A percentile compares a stretch with the other conserved stretches of the same genome.
These are phyloP conservation scores for Epistrophe eligans DNA, from an alignment of 2,888 invertebrate genomes.

Conservation along the genomic window DNA sequence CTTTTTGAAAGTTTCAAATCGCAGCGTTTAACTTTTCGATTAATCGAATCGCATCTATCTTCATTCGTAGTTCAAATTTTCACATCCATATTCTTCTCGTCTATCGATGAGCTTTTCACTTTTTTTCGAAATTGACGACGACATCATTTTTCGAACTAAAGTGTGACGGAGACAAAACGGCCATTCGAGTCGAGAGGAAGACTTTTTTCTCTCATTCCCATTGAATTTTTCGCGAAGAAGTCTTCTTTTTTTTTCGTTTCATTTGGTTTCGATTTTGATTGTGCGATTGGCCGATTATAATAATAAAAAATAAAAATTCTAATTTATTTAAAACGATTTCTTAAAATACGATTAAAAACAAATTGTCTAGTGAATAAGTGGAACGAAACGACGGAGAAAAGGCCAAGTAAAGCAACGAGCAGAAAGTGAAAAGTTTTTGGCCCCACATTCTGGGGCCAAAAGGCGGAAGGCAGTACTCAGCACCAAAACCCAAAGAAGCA, in stretches of 20 bases:
- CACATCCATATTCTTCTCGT: slow-evolving; percentile 55
- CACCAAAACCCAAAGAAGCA: slow-evolving; percentile 52
- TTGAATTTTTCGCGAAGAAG: slow-evolving; percentile 71
- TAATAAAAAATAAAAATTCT: slow-evolving; percentile 47
- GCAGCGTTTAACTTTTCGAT: no score
- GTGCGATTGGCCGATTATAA: slow-evolving; percentile 59
- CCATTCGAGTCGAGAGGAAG: slow-evolving; percentile 58
- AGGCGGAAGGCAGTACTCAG: slow-evolving; percentile 38
- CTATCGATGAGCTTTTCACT: slow-evolving; percentile 48
- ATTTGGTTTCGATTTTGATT: slow-evolving; percentile 60
- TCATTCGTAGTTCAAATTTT: slow-evolving; percentile 7
- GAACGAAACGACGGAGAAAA: slow-evolving; percentile 51
- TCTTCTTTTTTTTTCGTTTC: slow-evolving; percentile 63
- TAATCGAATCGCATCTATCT: slow-evolving; percentile 40
- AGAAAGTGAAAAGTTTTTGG: slow-evolving; percentile 73
- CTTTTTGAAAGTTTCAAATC: no score
- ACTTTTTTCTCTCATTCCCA: slow-evolving; percentile 71
- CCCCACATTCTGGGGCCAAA: slow-evolving; percentile 74
- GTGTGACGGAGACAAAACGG: slow-evolving; percentile 75
- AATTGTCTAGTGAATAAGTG: slow-evolving; percentile 50
- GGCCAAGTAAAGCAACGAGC: slow-evolving; percentile 33
- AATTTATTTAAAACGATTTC: slow-evolving; percentile 13
- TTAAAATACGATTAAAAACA: slow-evolving; percentile 40
- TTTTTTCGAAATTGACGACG: slow-evolving; percentile 66
- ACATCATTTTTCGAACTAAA: slow-evolving; percentile 60